Base-by-base conservation (phyloP, 1,140 invertebrate species). In the Cherax quadricarinatus region DNA sequence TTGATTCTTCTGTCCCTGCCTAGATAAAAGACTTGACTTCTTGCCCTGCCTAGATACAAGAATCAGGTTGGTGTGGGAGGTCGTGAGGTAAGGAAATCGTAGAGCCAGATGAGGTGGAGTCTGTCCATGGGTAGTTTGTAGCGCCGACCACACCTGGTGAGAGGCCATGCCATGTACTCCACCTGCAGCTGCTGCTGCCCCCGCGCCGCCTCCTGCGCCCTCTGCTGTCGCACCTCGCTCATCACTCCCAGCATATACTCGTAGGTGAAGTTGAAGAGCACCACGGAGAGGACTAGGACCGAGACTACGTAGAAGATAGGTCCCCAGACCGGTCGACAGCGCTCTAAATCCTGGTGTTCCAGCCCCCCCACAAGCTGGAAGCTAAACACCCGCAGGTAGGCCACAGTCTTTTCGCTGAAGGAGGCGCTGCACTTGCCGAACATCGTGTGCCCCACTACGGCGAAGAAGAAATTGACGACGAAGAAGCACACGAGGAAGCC, bases 241-340 rank as follows among this genome's bases (percentile, higher is more conserved):
- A 86, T 75, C 85, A 86, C 21, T 3, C 85, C 85, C 30, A 86
- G 48, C 0, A 86, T 70, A 48, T 75, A 78, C 9, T 51, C 66
- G 70, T 73, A 73, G 24, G 66, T 86, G 48, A 86, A 75, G 48
- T 86, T 86, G 49, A 86, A 21, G 48, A 86, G 14, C 30, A 86
- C 21, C 4, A 86, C 0, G 70, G 12, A 75, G 62, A 86, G 85
- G n/a, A 86, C 66, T 3, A 86, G 30, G 66, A 16, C 18, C 21
- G 18, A 41, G 10, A 75, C 16, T 0, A 78, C 48, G 70, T 21
- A 75, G 70, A 75, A 86, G 18, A 70, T 30, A 5, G 66, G 66
- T 57, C 66, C 66, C 66, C 66, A 70, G 14, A 70, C 18, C 62
- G 66, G n/a, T 73, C 85, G 48, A 41, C 85, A 87, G 30, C 5